Evolutionary conservation across 2,888 invertebrate genomes (phyloP), one percentile per base, ranked within the genome.

Genomic region (Conchocele bisecta): DNA sequence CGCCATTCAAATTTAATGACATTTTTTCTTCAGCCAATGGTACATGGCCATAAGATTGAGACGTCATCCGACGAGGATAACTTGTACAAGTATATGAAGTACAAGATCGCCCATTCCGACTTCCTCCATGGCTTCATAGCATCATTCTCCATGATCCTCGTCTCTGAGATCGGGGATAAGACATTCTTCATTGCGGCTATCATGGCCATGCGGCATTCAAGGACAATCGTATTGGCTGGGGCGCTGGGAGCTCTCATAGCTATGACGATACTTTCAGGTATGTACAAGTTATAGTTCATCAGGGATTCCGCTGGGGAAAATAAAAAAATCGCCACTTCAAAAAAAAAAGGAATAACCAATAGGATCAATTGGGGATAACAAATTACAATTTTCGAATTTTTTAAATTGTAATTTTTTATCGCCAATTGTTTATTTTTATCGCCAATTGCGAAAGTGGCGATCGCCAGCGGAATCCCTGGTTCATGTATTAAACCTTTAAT

Each of bases 121-220:
- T 98, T 99, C 91, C 92, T 96, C 87, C 97, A 98, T 92, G 98
- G 96, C 13, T 98, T 99, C 91, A 92, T 98, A 59, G 98, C 98
- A 39, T 96, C 98, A 0, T 93, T 99, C 71, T 98, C 98, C 51
- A 97, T 99, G 81, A 99, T 99, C 85, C 93, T 99, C 69, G 98
- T 99, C 51, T 98, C 98, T 0, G 99, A 99, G 92, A 93, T 99
- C 67, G 99, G 98, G 15, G 99, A 99, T 92, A 99, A 99, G 92
- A 99, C 99, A 9, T 99, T 99, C 93, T 99, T 99, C 92, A 99
- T 99, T 87, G 98, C 99, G 31, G 98, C 98, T 82, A 98, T 99
- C 77, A 98, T 99, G 98, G 98, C 99, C 1, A 99, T 99, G 98
- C 94, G 97, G 88, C 98, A 99, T 92, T 95, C 99, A 20, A 93